These are phyloP conservation scores for Calonectris borealis DNA, from an alignment of 2,113 vertebrate genomes.

Conservation along the genomic window DNA sequence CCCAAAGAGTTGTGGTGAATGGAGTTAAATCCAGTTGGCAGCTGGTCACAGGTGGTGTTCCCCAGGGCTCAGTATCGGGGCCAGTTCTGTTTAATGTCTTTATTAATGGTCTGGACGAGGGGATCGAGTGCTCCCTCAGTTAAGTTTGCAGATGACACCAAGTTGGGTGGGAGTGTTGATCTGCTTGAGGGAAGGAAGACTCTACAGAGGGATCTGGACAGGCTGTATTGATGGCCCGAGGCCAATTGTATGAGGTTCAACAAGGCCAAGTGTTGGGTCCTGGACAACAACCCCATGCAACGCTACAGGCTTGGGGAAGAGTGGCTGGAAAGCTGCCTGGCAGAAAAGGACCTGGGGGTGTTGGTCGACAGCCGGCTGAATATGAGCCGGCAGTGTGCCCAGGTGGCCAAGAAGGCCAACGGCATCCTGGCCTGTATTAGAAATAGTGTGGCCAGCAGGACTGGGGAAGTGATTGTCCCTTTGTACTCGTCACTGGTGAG, in stretches of 20 bases:
- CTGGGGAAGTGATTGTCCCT: too few relatives aligned
- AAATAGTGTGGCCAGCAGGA: not conserved
- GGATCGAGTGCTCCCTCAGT: not conserved
- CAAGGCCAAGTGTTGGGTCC: not conserved
- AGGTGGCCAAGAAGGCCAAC: not conserved
- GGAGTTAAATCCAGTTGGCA: not conserved
- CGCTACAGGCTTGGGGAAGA: not conserved
- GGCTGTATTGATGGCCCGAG: not conserved
- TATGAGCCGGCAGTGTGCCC: not conserved
- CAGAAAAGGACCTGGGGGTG: not conserved
- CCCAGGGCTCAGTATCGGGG: not conserved
- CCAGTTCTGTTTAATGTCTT: not conserved
- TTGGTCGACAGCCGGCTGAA: not conserved
- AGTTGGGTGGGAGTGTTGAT: not conserved
- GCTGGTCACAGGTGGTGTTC: rapidly evolving
- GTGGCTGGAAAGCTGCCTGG: rapidly evolving
- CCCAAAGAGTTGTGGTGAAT: not conserved
- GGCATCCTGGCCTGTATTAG: not conserved
- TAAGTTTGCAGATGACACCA: not conserved
- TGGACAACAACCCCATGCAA: not conserved
- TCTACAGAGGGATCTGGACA: not conserved
- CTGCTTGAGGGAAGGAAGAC: not conserved
- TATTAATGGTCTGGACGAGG: rapidly evolving
- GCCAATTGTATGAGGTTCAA: not conserved
- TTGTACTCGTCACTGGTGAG: too few relatives aligned